Conservation (phyloP, 2,797 vertebrate genomes). For the Alectoris magna region DNA sequence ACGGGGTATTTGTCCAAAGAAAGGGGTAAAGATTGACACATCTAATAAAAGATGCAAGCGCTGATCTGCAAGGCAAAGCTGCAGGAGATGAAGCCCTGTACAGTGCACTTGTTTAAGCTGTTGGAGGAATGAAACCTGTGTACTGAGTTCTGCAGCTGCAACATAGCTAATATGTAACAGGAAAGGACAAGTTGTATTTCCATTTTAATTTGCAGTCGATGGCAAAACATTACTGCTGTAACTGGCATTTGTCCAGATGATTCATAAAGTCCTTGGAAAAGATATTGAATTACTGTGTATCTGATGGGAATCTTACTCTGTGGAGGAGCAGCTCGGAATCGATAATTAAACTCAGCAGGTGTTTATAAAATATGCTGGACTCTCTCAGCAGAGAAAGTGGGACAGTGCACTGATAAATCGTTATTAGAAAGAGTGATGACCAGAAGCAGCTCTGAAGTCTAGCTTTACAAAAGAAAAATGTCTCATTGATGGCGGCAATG, state of each 20-base stretch:
- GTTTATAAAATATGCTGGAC: background rate
- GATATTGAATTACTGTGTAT: accelerated
- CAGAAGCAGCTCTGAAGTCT: conserved; percentile 13
- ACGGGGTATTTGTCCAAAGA: background rate
- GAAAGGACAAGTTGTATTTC: background rate
- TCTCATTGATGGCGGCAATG: background rate
- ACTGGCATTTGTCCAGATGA: background rate
- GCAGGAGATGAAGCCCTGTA: background rate
- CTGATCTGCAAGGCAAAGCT: background rate
- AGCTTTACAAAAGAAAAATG: background rate
- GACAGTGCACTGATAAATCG: background rate
- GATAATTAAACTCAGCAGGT: background rate
- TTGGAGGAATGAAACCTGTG: background rate
- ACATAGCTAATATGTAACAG: background rate
- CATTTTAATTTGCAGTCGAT: background rate
- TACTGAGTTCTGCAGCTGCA: background rate
- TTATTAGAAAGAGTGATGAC: background rate
- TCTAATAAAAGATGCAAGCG: background rate
- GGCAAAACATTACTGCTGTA: background rate
- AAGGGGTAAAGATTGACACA: background rate
- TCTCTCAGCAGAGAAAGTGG: background rate
- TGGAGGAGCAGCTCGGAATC: background rate
- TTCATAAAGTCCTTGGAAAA: background rate
- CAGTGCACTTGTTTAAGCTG: background rate
- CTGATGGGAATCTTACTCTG: background rate